Conservation (phyloP, 2,888 invertebrate genomes). For the Oscheius onirici region DNA sequence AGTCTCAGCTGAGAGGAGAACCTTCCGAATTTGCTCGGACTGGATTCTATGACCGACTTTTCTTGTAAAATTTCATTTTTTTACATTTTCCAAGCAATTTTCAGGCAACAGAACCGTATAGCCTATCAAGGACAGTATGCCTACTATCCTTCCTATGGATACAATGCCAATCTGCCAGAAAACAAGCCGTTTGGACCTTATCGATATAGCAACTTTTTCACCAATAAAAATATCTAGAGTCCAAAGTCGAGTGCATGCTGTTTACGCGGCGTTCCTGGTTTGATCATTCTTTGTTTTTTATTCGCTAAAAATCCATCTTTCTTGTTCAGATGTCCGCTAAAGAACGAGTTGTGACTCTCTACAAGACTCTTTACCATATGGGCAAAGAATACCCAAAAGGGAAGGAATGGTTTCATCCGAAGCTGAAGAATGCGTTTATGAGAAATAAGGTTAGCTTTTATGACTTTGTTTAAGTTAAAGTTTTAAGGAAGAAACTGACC, state of each 20-base stretch:
- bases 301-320: no score
- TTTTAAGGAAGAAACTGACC: constrained; percentile 41
- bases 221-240: constrained; percentile 4
- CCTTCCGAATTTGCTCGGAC: constrained; percentile 49
- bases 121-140: constrained; percentile 41
- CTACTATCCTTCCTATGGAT: constrained; percentile 51
- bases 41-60: constrained; percentile 50
- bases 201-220: constrained; percentile 36
- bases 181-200: constrained; percentile 37
- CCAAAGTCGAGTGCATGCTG: constrained; percentile 2
- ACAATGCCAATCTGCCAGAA: constrained; percentile 45
- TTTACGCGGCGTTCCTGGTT: background rate
- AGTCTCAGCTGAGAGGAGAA: constrained; percentile 36
- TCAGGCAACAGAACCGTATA: constrained; percentile 42
- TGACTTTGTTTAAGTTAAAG: background rate
- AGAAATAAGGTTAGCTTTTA: constrained; percentile 50
- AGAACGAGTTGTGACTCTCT: constrained; percentile 51
- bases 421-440: constrained; percentile 60
- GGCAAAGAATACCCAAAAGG: constrained; percentile 68
- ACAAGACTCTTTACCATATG: constrained; percentile 63
- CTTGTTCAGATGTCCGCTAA: constrained; percentile 33
- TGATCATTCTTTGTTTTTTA: no score
- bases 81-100: background rate
- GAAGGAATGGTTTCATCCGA: constrained; percentile 61
- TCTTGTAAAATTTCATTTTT: constrained; percentile 26